These are phyloP conservation scores for Hipposideros larvatus DNA, from an alignment of 2,797 vertebrate genomes.

Conservation along the genomic window DNA sequence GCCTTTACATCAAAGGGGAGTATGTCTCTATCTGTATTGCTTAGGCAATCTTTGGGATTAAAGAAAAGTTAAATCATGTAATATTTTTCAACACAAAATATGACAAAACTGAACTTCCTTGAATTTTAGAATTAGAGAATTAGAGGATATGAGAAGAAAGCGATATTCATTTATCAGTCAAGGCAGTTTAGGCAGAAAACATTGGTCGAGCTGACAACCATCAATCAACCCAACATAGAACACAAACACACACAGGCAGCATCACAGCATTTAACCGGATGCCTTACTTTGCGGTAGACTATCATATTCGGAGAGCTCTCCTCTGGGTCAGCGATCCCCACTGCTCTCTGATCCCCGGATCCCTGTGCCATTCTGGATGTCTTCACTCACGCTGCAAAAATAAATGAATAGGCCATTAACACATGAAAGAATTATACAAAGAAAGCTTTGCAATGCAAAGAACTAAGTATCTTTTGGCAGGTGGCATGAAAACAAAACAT, in stretches of 20 bases:
- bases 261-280: background rate
- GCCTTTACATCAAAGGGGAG: background rate
- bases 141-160: conserved; percentile 23
- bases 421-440: background rate
- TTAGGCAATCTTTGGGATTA: background rate
- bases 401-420: conserved; percentile 69
- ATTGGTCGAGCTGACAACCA: background rate
- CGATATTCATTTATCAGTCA: background rate
- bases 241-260: background rate
- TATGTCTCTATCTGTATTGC: background rate
- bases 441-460: background rate
- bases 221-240: background rate
- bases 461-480: conserved; percentile 19
- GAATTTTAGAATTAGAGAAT: conserved; percentile 21
- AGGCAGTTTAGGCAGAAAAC: conserved; percentile 31
- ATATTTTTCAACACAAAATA: background rate
- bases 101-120: conserved; percentile 7
- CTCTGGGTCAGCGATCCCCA: conserved; percentile 91
- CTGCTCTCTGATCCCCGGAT: conserved; percentile 89
- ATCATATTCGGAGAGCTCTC: conserved; percentile 98
- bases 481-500: conserved; percentile 46
- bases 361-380: conserved; percentile 93
- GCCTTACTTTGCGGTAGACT: conserved; percentile 96
- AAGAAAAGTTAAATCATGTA: conserved; percentile 44
- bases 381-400: conserved; percentile 84